A percentile compares a stretch with the other conserved stretches of the same genome.
These are phyloP conservation scores for Pheosia tremula DNA, from an alignment of 2,888 invertebrate genomes.

Conservation along the genomic window DNA sequence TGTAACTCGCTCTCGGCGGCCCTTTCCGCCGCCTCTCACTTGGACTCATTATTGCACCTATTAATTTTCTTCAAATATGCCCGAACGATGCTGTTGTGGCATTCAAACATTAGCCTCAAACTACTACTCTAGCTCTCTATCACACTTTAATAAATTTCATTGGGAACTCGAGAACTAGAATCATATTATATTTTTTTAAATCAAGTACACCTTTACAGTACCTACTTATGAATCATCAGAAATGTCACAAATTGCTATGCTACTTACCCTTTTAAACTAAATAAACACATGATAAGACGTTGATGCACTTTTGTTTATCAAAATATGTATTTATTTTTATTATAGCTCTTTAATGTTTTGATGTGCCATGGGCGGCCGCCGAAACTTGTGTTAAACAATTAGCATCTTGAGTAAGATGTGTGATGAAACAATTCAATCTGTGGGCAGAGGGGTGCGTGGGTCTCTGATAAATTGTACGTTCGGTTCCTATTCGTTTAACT, in stretches of 20 bases:
- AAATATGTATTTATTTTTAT: not conserved
- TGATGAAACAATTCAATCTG: slow-evolving; percentile 39
- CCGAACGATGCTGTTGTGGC: not conserved
- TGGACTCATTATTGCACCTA: slow-evolving; percentile 67
- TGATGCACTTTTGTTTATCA: not conserved
- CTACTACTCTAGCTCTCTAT: not conserved
- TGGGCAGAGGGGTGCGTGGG: slow-evolving; percentile 30
- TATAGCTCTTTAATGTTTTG: not conserved
- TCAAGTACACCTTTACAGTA: too few relatives aligned
- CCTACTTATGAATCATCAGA: too few relatives aligned
- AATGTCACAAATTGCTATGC: too few relatives aligned
- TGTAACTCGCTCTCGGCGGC: slow-evolving; percentile 79
- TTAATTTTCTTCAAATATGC: slow-evolving; percentile 41
- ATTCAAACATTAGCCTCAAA: not conserved
- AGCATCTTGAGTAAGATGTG: slow-evolving; percentile 28
- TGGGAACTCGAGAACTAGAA: too few relatives aligned
- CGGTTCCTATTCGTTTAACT: slow-evolving; percentile 34
- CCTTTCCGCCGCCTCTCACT: slow-evolving; percentile 78
- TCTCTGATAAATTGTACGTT: slow-evolving; percentile 35
- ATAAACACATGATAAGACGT: too few relatives aligned
- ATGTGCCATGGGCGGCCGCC: not conserved
- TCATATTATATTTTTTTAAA: too few relatives aligned
- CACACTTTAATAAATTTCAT: too few relatives aligned
- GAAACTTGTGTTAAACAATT: slow-evolving; percentile 32
- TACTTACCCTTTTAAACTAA: too few relatives aligned